Evolutionary conservation across 2,797 vertebrate species (phyloP).

Genomic region (Odontamblyopus lacepedii): DNA sequence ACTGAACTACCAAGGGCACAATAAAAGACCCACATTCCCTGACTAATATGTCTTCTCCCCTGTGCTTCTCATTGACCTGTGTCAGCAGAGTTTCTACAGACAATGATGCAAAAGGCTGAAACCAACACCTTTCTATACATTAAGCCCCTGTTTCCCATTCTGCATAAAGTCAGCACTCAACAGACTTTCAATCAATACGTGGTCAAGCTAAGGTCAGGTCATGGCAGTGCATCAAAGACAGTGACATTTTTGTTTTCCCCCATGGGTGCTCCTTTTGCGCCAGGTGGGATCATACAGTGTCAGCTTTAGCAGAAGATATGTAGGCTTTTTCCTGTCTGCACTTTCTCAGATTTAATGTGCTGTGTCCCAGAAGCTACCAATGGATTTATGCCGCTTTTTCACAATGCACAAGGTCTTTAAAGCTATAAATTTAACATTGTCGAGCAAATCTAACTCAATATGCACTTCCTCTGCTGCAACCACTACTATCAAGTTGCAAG

Average conservation of each 20-base stretch:
- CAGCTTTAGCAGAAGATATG: constrained; percentile 38
- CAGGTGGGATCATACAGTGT: constrained; percentile 40
- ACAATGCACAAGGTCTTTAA: constrained; percentile 12
- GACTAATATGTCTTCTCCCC: constrained; percentile 43
- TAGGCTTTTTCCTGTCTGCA: constrained; percentile 3
- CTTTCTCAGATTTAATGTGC: constrained; percentile 34
- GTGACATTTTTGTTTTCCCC: constrained; percentile 50
- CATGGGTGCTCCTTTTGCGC: constrained; percentile 32
- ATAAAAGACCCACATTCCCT: constrained; percentile 31
- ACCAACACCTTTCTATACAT: constrained; percentile 50
- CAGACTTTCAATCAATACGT: constrained; percentile 51
- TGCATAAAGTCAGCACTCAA: constrained; percentile 64
- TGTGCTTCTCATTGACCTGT: constrained; percentile 37
- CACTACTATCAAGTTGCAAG: background rate
- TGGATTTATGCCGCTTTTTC: constrained; percentile 23
- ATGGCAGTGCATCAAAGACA: constrained; percentile 56
- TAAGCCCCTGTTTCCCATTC: constrained; percentile 41
- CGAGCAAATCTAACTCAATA: background rate
- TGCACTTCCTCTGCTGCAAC: constrained; percentile 9
- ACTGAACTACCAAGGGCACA: constrained; percentile 26
- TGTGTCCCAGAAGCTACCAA: constrained; percentile 4
- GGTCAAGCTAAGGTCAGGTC: constrained; percentile 58
- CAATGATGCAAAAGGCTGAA: constrained; percentile 57
- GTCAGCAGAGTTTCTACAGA: constrained; percentile 51
- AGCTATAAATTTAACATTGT: constrained; percentile 21